Percentiles rank a stretch among this genome's conserved stretches.
Evolutionary conservation across 2,888 invertebrate genomes (phyloP).

Genomic region (Apodemia zela): DNA sequence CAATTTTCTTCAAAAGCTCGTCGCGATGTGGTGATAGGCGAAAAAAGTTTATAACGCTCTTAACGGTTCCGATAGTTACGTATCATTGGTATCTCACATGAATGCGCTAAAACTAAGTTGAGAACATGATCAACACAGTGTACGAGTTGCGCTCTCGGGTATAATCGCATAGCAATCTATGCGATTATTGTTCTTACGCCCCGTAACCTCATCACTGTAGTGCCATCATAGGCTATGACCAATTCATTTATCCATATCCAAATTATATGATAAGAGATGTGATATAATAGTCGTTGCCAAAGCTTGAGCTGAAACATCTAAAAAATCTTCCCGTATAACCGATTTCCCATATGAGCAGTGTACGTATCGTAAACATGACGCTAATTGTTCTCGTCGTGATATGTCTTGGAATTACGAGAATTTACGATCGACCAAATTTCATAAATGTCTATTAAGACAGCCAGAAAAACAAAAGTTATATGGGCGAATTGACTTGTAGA

Average conservation of each 20-base stretch:
- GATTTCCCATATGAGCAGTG: not conserved
- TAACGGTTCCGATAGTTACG: not conserved
- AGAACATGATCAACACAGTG: conserved; percentile 1
- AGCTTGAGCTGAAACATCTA: conserved; percentile 1
- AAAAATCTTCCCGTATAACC: not conserved
- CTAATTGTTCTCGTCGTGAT: no score
- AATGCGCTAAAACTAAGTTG: not conserved
- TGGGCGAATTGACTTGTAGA: no score
- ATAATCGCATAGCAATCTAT: no score
- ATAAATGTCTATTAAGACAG: no score
- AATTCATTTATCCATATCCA: not conserved
- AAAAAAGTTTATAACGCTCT: not conserved
- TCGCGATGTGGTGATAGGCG: not conserved
- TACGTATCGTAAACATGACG: no score
- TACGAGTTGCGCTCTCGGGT: not conserved
- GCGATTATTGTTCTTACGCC: not conserved
- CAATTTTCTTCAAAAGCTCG: not conserved
- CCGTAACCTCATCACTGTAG: not conserved
- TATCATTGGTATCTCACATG: not conserved
- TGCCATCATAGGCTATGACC: not conserved
- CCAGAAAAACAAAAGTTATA: no score
- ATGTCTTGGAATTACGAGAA: no score
- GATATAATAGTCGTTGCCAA: not conserved
- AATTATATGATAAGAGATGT: not conserved
- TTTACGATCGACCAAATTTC: no score